Percentiles rank a stretch among this genome's conserved stretches.
phyloP scores from a whole-genome alignment of 2,113 vertebrate species.

The Porphyrio hochstetteri region DNA sequence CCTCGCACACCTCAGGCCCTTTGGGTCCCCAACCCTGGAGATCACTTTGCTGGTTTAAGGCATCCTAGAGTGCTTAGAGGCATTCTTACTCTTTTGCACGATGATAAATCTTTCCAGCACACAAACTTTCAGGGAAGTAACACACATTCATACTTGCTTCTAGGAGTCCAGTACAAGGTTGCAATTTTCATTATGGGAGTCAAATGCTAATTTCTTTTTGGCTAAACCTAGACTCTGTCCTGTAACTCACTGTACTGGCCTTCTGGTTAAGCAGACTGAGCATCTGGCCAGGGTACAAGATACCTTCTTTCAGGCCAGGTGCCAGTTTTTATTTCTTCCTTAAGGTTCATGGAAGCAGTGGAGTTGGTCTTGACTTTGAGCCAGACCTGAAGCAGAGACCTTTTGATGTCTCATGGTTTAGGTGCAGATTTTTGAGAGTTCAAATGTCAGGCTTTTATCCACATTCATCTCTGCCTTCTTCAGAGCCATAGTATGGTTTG shows the following conservation, averaged over 20 bases:
- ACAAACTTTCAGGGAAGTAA: neutral
- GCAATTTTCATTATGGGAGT: neutral
- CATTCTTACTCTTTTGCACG: neutral
- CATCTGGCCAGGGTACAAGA: neutral
- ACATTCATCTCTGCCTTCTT: neutral
- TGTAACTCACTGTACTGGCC: neutral
- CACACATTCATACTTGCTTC: neutral
- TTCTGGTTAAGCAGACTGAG: neutral
- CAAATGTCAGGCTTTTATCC: neutral
- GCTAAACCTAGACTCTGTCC: neutral
- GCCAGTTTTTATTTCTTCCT: neutral
- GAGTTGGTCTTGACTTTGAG: neutral
- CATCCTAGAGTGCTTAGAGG: neutral
- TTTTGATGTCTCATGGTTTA: neutral
- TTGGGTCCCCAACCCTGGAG: neutral
- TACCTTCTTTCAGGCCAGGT: neutral
- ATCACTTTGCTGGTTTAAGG: neutral
- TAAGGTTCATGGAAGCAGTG: neutral
- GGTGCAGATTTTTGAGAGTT: neutral
- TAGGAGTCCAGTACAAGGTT: neutral
- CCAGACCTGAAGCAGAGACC: neutral
- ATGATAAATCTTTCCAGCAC: neutral
- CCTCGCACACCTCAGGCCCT: neutral
- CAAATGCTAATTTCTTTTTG: neutral
- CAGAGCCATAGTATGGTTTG: neutral